These are phyloP conservation scores for Sylvicola cinctus DNA, from an alignment of 2,888 invertebrate species.

Conservation along the genomic window DNA sequence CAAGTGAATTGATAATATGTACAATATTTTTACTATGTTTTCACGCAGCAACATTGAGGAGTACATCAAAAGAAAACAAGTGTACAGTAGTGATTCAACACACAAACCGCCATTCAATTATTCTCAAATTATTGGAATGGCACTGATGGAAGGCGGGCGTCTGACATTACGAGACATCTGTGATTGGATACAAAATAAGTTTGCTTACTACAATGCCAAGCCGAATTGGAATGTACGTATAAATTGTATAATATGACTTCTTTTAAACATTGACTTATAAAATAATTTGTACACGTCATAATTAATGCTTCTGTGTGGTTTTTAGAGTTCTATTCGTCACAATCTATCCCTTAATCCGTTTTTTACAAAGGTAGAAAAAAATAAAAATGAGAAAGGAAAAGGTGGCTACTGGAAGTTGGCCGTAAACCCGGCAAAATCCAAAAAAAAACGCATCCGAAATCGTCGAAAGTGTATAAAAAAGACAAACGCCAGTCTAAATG, in stretches of 20 bases:
- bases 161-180: conserved; percentile 24
- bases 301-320: conserved; percentile 4
- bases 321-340: conserved; percentile 24
- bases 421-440: conserved; percentile 21
- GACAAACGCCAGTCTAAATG: too few relatives aligned
- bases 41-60: conserved; percentile 14
- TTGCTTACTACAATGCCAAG: conserved; percentile 22
- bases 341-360: conserved; percentile 23
- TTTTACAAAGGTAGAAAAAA: conserved; percentile 22
- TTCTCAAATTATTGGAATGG: conserved; percentile 25
- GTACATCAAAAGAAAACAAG: conserved; percentile 16
- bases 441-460: conserved; percentile 19
- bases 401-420: conserved; percentile 25
- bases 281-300: too few relatives aligned
- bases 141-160: conserved; percentile 22
- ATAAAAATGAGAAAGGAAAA: conserved; percentile 23
- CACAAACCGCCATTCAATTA: conserved; percentile 26
- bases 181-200: conserved; percentile 23
- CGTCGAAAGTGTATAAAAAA: conserved; percentile 1
- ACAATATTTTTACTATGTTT: neutral
- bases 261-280: too few relatives aligned
- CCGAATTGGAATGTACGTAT: conserved; percentile 25
- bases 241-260: neutral
- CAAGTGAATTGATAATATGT: neutral
- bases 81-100: conserved; percentile 16